These are phyloP conservation scores for Pterocles orientalis DNA, from an alignment of 2,113 vertebrate species.

Conservation along the genomic window DNA sequence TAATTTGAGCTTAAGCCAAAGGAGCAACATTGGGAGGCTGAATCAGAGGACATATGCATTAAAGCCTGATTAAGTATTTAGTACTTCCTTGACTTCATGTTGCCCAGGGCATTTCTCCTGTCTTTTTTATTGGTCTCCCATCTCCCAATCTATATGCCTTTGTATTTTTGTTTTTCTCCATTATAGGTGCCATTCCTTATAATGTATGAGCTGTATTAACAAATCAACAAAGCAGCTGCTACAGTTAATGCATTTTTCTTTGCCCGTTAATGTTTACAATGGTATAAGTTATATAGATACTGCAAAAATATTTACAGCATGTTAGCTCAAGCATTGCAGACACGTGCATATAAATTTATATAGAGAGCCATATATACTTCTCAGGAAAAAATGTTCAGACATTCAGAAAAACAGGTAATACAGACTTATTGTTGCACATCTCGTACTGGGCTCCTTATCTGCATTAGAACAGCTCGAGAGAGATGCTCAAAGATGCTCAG, in stretches of 20 bases:
- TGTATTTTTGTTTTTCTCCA: not conserved
- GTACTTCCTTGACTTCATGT: not conserved
- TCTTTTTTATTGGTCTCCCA: not conserved
- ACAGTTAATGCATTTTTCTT: not conserved
- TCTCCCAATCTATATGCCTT: not conserved
- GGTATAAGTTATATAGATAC: not conserved
- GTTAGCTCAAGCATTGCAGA: not conserved
- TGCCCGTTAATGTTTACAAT: not conserved
- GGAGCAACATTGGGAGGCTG: not conserved
- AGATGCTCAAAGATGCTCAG: not conserved
- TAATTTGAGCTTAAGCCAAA: not conserved
- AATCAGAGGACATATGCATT: not conserved
- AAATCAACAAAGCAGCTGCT: constrained; percentile 27
- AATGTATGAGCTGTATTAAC: constrained; percentile 23
- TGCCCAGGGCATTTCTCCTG: not conserved
- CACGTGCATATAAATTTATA: not conserved
- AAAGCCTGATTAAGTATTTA: constrained; percentile 48
- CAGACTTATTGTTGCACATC: constrained; percentile 1
- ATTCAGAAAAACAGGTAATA: constrained; percentile 1
- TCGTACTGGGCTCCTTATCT: not conserved
- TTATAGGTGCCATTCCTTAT: not conserved
- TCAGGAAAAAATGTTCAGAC: constrained; percentile 6
- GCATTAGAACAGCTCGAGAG: not conserved
- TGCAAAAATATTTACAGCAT: not conserved
- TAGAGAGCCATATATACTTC: not conserved